Evolutionary conservation across 2,797 vertebrate genomes (phyloP).

Genomic region (Gymnoscopelus braueri): DNA sequence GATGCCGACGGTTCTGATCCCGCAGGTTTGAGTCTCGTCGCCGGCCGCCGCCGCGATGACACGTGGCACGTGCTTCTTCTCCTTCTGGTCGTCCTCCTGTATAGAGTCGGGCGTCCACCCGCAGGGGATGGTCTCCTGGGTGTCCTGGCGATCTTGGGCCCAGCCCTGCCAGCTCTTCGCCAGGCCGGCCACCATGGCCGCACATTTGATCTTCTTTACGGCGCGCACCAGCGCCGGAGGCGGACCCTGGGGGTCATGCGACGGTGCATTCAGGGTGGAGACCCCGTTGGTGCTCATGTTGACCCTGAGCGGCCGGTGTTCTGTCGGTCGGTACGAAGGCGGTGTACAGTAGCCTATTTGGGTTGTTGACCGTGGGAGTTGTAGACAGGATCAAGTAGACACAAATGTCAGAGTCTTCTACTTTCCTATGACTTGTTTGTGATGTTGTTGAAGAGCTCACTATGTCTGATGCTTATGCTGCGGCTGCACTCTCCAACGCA

Average conservation of each 20-base stretch:
- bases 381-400: no score
- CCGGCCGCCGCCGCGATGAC: conserved; percentile 34
- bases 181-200: conserved; percentile 75
- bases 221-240: conserved; percentile 68
- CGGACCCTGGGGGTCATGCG: conserved; percentile 31
- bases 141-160: conserved; percentile 68
- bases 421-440: no score
- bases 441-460: no score
- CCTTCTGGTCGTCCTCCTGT: conserved; percentile 50
- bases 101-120: conserved; percentile 80
- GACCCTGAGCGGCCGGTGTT: conserved; percentile 30
- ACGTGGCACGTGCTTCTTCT: conserved; percentile 46
- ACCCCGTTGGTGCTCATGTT: background rate
- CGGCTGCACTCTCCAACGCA: no score
- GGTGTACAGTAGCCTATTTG: no score
- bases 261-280: conserved; percentile 61
- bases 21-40: background rate
- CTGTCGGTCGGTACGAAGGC: no score
- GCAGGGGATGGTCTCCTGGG: conserved; percentile 74
- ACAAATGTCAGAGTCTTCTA: no score
- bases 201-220: conserved; percentile 76
- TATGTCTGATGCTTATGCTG: no score
- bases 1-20: conserved; percentile 67
- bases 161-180: conserved; percentile 84
- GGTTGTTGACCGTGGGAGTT: no score